phyloP scores from a whole-genome alignment of 2,113 vertebrate species.

The Phylloscopus trochiloides region DNA sequence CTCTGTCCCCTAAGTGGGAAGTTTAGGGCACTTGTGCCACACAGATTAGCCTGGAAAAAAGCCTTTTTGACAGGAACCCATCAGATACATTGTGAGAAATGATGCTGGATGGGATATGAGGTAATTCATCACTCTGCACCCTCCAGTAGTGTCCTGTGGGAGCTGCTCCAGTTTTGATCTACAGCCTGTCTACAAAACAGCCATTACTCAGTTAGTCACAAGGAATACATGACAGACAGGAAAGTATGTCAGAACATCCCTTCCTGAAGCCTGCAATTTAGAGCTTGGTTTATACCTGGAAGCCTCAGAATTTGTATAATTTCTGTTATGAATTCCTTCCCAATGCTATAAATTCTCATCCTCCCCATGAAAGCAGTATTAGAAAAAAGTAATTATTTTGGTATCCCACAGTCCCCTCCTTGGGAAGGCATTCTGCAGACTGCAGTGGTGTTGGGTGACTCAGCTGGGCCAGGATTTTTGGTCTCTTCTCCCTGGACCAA shows the following conservation, averaged over 20 bases:
- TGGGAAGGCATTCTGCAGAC: not conserved
- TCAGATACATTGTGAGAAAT: accelerated
- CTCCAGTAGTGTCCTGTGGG: not conserved
- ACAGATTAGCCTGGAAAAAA: not conserved
- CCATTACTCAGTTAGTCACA: not conserved
- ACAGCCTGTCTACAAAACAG: not conserved
- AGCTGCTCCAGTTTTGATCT: conserved; percentile 14
- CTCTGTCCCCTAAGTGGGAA: not conserved
- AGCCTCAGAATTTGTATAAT: not conserved
- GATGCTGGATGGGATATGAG: not conserved
- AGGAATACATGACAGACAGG: not conserved
- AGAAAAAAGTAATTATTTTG: accelerated
- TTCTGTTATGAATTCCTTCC: not conserved
- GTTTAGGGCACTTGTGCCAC: not conserved
- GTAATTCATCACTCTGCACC: not conserved
- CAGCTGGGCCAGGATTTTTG: not conserved
- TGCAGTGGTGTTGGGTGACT: not conserved
- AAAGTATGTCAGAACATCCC: not conserved
- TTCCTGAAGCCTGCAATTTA: not conserved
- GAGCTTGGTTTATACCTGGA: not conserved
- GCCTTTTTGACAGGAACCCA: not conserved
- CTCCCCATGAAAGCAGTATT: not conserved
- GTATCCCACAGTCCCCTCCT: not conserved
- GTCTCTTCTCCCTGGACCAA: not conserved
- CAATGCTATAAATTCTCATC: not conserved